These are phyloP conservation scores for Falco berigora DNA, from an alignment of 2,797 vertebrate genomes.

Conservation along the genomic window DNA sequence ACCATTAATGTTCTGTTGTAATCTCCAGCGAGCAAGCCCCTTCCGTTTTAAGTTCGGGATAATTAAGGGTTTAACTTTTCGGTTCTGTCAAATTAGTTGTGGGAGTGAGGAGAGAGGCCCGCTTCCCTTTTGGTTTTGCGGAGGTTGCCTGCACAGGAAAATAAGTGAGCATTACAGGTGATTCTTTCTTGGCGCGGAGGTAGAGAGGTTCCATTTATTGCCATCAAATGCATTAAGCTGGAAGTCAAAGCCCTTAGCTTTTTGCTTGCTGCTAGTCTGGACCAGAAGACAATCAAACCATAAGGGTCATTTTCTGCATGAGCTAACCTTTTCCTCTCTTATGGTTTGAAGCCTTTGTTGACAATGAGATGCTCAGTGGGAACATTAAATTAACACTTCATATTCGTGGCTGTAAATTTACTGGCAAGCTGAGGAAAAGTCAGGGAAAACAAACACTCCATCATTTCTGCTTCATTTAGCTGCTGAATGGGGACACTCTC, in stretches of 20 bases:
- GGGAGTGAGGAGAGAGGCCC: conserved; percentile 54
- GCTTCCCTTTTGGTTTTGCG: not conserved
- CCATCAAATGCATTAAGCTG: conserved; percentile 71
- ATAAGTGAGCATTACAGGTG: conserved; percentile 64
- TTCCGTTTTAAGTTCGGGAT: conserved; percentile 79
- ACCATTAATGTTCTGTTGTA: conserved; percentile 75
- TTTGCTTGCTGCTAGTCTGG: conserved; percentile 78
- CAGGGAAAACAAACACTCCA: conserved; percentile 89
- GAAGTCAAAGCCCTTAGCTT: conserved; percentile 73
- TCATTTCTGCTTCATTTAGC: conserved; percentile 88
- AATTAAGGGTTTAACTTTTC: conserved; percentile 76
- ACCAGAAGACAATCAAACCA: conserved; percentile 86
- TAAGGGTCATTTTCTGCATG: conserved; percentile 91
- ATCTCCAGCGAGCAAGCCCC: conserved; percentile 75
- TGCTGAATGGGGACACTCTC: conserved; percentile 78
- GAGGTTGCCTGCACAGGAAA: conserved; percentile 31
- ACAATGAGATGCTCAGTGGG: conserved; percentile 81
- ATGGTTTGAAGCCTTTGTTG: conserved; percentile 72
- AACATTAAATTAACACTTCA: conserved; percentile 89
- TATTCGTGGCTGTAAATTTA: conserved; percentile 76
- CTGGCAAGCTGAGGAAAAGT: conserved; percentile 80
- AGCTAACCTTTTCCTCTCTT: conserved; percentile 85
- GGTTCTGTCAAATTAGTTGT: conserved; percentile 78
- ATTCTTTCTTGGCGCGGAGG: conserved; percentile 24
- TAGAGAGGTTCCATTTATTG: conserved; percentile 75